Evolutionary conservation across 2,797 vertebrate species (phyloP).

Genomic region (Prionace glauca): DNA sequence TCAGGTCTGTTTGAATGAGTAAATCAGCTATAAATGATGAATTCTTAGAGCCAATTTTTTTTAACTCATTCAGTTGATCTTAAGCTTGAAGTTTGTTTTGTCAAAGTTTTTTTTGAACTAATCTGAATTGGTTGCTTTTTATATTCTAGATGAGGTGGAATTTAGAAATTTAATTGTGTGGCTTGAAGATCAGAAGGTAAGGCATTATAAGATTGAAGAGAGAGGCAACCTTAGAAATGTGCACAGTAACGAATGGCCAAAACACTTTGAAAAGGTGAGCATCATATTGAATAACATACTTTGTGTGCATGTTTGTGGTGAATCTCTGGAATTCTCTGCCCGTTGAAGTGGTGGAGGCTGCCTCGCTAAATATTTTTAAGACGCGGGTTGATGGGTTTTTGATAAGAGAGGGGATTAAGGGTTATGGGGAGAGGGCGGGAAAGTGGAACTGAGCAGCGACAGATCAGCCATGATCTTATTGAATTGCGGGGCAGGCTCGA

Average conservation of each 20-base stretch:
- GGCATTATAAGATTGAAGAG: constrained; percentile 97
- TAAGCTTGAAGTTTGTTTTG: background rate
- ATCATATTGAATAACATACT: background rate
- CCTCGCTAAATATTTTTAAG: too few relatives aligned
- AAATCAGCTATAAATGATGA: background rate
- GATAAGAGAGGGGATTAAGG: too few relatives aligned
- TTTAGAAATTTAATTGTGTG: constrained; percentile 95
- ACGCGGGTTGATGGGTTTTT: too few relatives aligned
- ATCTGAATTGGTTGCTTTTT: background rate
- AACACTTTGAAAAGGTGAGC: constrained; percentile 78
- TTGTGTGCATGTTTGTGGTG: constrained; percentile 14
- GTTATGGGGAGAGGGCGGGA: too few relatives aligned
- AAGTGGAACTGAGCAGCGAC: too few relatives aligned
- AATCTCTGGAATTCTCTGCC: too few relatives aligned
- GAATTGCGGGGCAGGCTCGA: too few relatives aligned
- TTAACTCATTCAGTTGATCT: background rate
- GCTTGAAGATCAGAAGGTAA: constrained; percentile 97
- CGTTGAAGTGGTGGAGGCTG: too few relatives aligned
- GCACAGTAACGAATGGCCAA: constrained; percentile 83
- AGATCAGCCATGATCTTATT: too few relatives aligned
- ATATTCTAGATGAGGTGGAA: constrained; percentile 80
- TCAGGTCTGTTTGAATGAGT: background rate
- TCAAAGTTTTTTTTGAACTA: background rate
- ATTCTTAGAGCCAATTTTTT: background rate
- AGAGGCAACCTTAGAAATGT: constrained; percentile 89